Evolutionary conservation across 2,113 vertebrate species (phyloP), one percentile per base, ranked within the genome.

Genomic region (Corythornis cristatus): DNA sequence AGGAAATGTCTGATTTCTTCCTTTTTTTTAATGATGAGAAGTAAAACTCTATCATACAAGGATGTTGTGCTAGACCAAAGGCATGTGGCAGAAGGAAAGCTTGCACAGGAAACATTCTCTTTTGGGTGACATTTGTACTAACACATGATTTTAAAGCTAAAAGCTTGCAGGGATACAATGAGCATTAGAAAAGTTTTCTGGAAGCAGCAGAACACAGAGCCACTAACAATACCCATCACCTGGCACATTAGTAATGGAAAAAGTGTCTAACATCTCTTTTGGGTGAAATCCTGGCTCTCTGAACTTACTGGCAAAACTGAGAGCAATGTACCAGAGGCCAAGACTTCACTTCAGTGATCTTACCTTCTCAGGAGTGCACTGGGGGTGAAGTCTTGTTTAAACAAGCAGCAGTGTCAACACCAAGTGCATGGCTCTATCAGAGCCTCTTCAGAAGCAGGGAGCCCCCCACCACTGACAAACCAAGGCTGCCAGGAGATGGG

Each of bases 351-450:
- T 13, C 54, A 35, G 8, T 13, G 14, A 88, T 9, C 46, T 20
- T 35, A 8, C 31, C 42, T 54, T 51, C 37, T 57, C 60, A 46
- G 11, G 58, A 86, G 33, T 5, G 7, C 43, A 29, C 43, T 8
- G 12, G 12, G 10, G 9, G 23, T 2, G 33, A 84, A 73, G 26
- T 21, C 51, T 3, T 58, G 14, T 65, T 53, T 37, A 29, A 56
- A 37, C 20, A 9, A 28, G n/a, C 3, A 89, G 43, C 13, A 45
- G 31, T 3, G 5, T 21, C 75, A 79, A 67, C 51, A 62, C 23
- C 15, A 4, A 48, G 40, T 4, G 22, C 37, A 21, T 1, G 0
- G 48, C 16, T 68, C 11, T 4, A 5, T 1, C 3, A 22, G n/a
- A 68, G 48, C 37, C 35, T 25, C 60, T 25, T 40, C 67, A 54